Evolutionary conservation across 2,888 invertebrate species (phyloP), one percentile per base, ranked within the genome.

Genomic region (Diarsia rubi): DNA sequence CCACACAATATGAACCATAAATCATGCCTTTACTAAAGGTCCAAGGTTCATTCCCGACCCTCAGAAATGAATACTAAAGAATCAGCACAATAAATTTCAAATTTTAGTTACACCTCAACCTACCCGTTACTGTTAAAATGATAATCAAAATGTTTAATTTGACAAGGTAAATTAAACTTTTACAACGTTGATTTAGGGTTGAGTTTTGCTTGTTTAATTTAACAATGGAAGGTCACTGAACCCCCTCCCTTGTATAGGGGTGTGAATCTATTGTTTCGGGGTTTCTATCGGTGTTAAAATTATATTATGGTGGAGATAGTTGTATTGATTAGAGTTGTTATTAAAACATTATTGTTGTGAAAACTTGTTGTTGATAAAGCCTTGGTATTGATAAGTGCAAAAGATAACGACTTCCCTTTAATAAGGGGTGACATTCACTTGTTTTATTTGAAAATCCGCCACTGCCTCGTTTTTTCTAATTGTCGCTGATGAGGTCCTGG

Each of bases 201-300:
- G 59, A 54, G 73, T 74, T 83, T 87, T 60, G 76, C 75, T 57
- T 80, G 69, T 67, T 24, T 37, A 8, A 27, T 75, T 14, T 31
- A 70, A 69, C 70, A 75, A 84, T 78, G 73, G 63, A 75, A 78
- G 90, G 89, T 92, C 92, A 86, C 68, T 90, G 92, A 92, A 90
- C 93, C 88, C 82, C 77, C 88, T 88, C 93, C 92, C 90, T 89
- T 85, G 79, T 79, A 77, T 78, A 90, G 86, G 93, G 93, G 92
- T 91, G 91, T 88, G 85, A 90, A 86, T 83, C 90, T 85, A 92
- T 94, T 94, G 93, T 94, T 93, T 91, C 86, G 88, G 78, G 80
- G 90, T 85, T 88, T 86, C 75, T 90, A 91, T 91, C 89, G 90
- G 89, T 88, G 92, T 90, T 90, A 89, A 91, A 91, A 91, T 90